A percentile compares a stretch with the other conserved stretches of the same genome.
Evolutionary conservation across 1,140 invertebrate species (phyloP).

Genomic region (Penaeus chinensis): DNA sequence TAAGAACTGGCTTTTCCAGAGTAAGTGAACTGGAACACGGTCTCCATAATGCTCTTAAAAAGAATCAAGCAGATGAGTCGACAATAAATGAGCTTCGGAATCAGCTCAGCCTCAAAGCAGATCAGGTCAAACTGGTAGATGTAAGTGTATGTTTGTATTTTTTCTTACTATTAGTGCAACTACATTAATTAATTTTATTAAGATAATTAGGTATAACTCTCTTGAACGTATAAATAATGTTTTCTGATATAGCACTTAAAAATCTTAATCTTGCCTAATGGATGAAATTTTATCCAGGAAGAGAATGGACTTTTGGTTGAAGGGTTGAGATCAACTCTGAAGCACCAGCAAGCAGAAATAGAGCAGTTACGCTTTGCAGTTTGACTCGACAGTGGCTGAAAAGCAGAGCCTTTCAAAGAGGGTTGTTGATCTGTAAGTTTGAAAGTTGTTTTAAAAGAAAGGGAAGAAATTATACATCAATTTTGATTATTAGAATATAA

Average conservation of each 20-base stretch:
- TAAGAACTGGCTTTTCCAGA: not conserved
- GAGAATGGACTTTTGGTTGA: constrained; percentile 29
- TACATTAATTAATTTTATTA: too few species aligned
- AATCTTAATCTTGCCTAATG: too few species aligned
- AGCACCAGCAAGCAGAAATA: constrained; percentile 33
- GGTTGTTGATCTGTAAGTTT: constrained; percentile 19
- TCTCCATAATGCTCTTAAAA: not conserved
- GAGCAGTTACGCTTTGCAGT: constrained; percentile 14
- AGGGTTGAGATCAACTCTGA: constrained; percentile 27
- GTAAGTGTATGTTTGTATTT: not conserved
- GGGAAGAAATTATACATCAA: not conserved
- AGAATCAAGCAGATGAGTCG: constrained; percentile 21
- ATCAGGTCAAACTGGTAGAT: constrained; percentile 35
- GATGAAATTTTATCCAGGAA: not conserved
- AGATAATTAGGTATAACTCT: too few species aligned
- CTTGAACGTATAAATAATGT: too few species aligned
- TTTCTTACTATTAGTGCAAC: too few species aligned
- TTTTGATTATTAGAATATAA: too few species aligned
- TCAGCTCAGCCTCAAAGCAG: constrained; percentile 28
- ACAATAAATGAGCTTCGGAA: constrained; percentile 16
- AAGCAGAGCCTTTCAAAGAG: constrained; percentile 9
- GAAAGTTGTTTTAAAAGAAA: not conserved
- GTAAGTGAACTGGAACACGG: constrained; percentile 26
- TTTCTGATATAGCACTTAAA: too few species aligned
- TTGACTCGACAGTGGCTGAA: not conserved